Evolutionary conservation across 2,113 vertebrate species (phyloP).

Genomic region (Microcebus lehilahytsara): DNA sequence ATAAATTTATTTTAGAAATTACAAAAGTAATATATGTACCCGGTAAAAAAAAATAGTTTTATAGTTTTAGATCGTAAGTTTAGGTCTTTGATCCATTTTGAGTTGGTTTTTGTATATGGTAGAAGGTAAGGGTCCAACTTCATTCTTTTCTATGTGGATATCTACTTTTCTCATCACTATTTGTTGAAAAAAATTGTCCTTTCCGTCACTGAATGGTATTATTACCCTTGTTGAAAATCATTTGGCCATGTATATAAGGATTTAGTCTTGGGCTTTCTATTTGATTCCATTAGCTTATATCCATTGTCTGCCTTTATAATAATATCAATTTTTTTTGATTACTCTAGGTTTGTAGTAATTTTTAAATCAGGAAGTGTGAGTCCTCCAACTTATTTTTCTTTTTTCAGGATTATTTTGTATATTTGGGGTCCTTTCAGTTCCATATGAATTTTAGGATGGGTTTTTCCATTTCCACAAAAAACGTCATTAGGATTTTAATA

Average conservation of each 20-base stretch:
- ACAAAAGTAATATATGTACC: not conserved
- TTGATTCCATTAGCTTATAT: too few species aligned
- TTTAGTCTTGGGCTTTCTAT: too few species aligned
- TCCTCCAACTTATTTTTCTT: too few species aligned
- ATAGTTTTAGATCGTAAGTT: not conserved
- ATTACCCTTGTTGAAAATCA: not conserved
- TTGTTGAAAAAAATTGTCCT: not conserved
- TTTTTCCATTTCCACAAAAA: not conserved
- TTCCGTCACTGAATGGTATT: too few species aligned
- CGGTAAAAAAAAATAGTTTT: not conserved
- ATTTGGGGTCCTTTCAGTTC: too few species aligned
- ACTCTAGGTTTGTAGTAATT: too few species aligned
- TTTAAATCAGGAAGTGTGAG: too few species aligned
- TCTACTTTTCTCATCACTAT: not conserved
- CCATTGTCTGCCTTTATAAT: too few species aligned
- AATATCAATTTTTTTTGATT: too few species aligned
- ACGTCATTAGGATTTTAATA: not conserved
- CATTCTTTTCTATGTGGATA: not conserved
- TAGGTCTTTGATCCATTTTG: not conserved
- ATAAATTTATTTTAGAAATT: not conserved
- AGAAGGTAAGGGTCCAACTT: not conserved
- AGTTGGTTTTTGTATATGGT: not conserved
- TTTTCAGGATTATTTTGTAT: too few species aligned
- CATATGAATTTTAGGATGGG: too few species aligned
- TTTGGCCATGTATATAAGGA: not conserved